Evolutionary conservation across 2,113 vertebrate genomes (phyloP).

Genomic region (Mystacornis crossleyi): DNA sequence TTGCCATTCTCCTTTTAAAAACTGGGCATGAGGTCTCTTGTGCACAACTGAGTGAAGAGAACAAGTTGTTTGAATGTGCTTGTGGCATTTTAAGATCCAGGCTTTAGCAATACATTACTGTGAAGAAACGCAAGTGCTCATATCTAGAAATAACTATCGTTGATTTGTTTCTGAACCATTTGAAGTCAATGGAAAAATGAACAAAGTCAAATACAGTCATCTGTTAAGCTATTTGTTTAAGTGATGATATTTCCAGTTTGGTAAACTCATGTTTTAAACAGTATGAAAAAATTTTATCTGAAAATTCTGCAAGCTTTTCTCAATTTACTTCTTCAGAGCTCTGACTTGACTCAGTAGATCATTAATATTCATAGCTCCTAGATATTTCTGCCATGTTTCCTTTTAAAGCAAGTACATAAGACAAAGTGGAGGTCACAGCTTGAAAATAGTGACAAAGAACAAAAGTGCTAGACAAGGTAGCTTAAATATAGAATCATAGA

Average conservation of each 20-base stretch:
- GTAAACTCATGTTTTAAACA: neutral
- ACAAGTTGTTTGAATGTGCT: neutral
- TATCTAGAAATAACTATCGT: neutral
- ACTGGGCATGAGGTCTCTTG: neutral
- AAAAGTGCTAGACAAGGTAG: neutral
- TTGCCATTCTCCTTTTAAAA: neutral
- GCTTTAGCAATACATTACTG: neutral
- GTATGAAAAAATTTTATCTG: neutral
- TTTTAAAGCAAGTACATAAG: neutral
- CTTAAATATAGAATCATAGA: neutral
- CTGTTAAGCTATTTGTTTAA: neutral
- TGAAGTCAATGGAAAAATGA: neutral
- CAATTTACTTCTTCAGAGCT: neutral
- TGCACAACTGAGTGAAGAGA: neutral
- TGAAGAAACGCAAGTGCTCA: rapidly evolving
- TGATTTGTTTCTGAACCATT: neutral
- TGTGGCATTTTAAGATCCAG: neutral
- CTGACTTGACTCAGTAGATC: neutral
- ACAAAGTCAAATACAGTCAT: neutral
- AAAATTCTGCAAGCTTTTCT: neutral
- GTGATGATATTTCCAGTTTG: neutral
- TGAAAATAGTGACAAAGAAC: neutral
- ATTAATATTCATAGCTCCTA: neutral
- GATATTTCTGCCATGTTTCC: neutral
- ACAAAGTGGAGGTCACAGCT: neutral